Percentiles rank a stretch among this genome's conserved stretches.
These are phyloP conservation scores for Syrrhaptes paradoxus DNA, from an alignment of 2,113 vertebrate species.

Conservation along the genomic window DNA sequence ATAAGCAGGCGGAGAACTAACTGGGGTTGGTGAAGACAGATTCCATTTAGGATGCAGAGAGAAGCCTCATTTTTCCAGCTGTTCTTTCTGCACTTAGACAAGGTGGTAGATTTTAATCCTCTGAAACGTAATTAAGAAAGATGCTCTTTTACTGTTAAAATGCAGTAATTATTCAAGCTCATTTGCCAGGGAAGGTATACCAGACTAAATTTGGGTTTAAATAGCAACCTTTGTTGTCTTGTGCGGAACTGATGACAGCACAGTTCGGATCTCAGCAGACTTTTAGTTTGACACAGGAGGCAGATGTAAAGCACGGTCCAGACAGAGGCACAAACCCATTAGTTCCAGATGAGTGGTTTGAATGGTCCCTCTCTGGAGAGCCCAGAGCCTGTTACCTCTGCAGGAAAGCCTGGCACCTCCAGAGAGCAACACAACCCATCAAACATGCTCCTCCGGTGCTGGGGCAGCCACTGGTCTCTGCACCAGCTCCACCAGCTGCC, in stretches of 20 bases:
- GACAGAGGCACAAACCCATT: neutral
- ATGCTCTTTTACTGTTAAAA: neutral
- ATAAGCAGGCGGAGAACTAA: neutral
- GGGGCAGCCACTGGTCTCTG: neutral
- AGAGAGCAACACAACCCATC: neutral
- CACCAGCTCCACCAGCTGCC: neutral
- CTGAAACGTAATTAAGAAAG: neutral
- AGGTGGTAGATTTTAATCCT: conserved; percentile 4
- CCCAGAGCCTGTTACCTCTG: neutral
- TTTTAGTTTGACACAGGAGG: neutral
- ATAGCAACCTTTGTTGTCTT: neutral
- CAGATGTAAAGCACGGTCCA: neutral
- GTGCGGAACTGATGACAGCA: neutral
- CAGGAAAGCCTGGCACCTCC: neutral
- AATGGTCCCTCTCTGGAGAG: neutral
- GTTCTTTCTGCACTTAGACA: conserved; percentile 1
- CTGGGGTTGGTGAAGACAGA: neutral
- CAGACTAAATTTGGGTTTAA: neutral
- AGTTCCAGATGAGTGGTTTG: neutral
- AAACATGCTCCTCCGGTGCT: neutral
- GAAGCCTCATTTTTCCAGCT: neutral
- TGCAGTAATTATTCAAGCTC: neutral
- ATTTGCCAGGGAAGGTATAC: neutral
- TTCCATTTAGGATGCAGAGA: neutral
- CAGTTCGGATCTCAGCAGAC: neutral